Evolutionary conservation across 2,888 invertebrate genomes (phyloP), one percentile per base, ranked within the genome.

Genomic region (Atethmia centrago): DNA sequence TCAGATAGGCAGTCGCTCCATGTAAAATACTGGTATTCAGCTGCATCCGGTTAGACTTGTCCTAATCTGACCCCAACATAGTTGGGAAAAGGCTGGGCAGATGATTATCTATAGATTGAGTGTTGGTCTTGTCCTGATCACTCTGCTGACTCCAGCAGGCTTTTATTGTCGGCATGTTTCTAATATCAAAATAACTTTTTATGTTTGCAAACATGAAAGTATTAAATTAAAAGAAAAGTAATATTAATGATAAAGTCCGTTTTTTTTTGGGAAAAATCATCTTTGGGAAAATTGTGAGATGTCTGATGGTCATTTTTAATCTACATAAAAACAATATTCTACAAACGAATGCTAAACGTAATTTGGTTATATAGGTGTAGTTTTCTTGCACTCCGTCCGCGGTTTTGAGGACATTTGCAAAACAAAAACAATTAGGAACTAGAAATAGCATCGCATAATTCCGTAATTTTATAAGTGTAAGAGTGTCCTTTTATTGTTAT

Each of bases 351-450:
- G 36, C 19, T 56, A 63, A 55, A 61, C 25, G n/a, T 65, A 63
- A 42, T 53, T 80, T 47, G 12, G 69, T 9, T 49, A 53, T 40
- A 9, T 64, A 51, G 16, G 36, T 47, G 53, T 68, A 82, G 71
- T 61, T 66, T 63, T 63, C 19, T 53, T 63, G 74, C 79, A 80
- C 82, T 82, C 82, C 82, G 82, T 82, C 82, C 82, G 79, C 65
- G 47, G 36, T 10, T 59, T 67, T 72, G 58, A 75, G 74, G 82
- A 75, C 76, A 63, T 71, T 72, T 67, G 25, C 28, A 49, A 56
- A 67, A 63, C 59, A 61, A 77, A 47, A 71, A 55, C 67, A 25
- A 56, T 5, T 61, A 66, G 64, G 31, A 49, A 51, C 31, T 77
- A 77, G 67, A 64, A 69, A 59, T 71, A 73, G 73, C 67, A 61